phyloP scores from a whole-genome alignment of 2,888 invertebrate species.

The Plemyria rubiginata region DNA sequence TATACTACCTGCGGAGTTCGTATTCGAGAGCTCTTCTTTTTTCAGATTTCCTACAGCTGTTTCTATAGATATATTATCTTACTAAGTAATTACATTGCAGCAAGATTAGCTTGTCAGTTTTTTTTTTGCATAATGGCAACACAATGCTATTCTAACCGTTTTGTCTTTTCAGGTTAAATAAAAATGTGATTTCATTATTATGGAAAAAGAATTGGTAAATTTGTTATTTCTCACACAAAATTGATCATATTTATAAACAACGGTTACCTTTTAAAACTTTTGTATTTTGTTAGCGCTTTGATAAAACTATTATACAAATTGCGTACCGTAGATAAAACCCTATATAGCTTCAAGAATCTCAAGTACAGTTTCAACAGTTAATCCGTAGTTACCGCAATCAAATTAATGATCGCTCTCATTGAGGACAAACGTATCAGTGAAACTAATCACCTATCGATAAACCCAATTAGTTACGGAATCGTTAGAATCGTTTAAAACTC shows the following conservation, averaged over 20 bases:
- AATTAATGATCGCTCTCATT: conserved; percentile 44
- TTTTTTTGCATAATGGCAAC: not conserved
- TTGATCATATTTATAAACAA: too few species aligned
- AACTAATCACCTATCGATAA: conserved; percentile 44
- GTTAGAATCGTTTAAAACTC: conserved; percentile 43
- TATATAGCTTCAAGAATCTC: conserved; percentile 11
- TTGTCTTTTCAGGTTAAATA: too few species aligned
- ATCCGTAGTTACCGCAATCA: conserved; percentile 21
- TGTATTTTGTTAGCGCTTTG: not conserved
- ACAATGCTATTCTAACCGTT: too few species aligned
- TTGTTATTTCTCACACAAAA: too few species aligned
- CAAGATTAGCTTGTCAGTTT: not conserved
- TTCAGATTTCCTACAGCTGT: conserved; percentile 10
- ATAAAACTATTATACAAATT: conserved; percentile 1
- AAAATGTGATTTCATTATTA: too few species aligned
- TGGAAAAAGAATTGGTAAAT: too few species aligned
- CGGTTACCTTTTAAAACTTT: not conserved
- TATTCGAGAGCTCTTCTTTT: conserved; percentile 16
- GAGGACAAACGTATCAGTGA: conserved; percentile 40
- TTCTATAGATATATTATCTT: not conserved
- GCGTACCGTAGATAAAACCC: conserved; percentile 1
- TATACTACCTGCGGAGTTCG: conserved; percentile 21
- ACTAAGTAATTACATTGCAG: not conserved
- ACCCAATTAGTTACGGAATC: conserved; percentile 45
- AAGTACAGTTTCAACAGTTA: conserved; percentile 26